Evolutionary conservation across 1,140 invertebrate genomes (phyloP).

Genomic region (Polypedilum vanderplanki): DNA sequence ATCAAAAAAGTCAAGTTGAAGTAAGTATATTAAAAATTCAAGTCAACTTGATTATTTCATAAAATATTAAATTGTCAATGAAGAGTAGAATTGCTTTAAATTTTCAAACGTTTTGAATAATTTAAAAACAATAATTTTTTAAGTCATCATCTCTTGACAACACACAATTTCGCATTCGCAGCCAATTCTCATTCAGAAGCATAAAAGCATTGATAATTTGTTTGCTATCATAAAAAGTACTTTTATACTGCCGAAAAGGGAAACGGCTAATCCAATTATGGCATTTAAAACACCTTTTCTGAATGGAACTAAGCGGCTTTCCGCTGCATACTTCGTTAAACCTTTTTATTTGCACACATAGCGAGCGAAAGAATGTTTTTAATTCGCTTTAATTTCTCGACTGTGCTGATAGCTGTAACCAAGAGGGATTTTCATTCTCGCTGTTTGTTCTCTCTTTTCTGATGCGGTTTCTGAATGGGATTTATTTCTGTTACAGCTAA

Average conservation of each 20-base stretch:
- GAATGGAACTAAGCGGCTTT: conserved; percentile 27
- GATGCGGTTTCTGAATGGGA: neutral
- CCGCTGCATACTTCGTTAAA: conserved; percentile 26
- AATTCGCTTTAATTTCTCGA: conserved; percentile 25
- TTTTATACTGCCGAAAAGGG: neutral
- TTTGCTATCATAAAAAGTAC: neutral
- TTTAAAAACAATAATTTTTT: too few relatives aligned
- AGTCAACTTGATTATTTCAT: too few relatives aligned
- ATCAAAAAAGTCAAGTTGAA: too few relatives aligned
- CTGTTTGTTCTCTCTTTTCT: neutral
- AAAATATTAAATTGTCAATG: too few relatives aligned
- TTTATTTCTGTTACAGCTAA: conserved; percentile 1
- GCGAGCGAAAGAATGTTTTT: neutral
- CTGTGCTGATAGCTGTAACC: neutral
- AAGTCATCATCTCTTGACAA: too few relatives aligned
- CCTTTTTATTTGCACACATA: neutral
- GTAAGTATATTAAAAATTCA: too few relatives aligned
- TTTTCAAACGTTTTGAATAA: too few relatives aligned
- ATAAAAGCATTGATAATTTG: conserved; percentile 23
- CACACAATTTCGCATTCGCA: conserved; percentile 11
- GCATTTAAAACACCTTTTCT: conserved; percentile 27
- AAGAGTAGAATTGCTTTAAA: too few relatives aligned
- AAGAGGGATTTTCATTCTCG: neutral
- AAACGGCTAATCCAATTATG: conserved; percentile 2
- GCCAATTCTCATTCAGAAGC: neutral